Evolutionary conservation across 1,140 invertebrate species (phyloP).

Genomic region (Polypedilum pembai): DNA sequence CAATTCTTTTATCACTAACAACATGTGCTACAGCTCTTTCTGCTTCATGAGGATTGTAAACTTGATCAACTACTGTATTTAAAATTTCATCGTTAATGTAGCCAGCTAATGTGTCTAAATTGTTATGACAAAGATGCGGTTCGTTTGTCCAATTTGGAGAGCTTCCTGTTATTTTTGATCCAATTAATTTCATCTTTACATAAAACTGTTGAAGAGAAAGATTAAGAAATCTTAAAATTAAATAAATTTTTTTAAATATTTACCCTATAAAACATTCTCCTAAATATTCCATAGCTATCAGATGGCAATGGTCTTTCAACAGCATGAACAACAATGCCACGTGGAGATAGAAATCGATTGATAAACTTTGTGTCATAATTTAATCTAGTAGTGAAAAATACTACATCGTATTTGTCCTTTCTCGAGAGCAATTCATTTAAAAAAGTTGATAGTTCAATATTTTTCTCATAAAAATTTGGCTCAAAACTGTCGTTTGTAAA

Average conservation of each 20-base stretch:
- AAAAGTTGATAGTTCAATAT: constrained; percentile 31
- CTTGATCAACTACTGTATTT: constrained; percentile 52
- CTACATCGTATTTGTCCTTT: constrained; percentile 46
- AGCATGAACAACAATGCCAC: constrained; percentile 48
- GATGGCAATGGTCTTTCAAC: constrained; percentile 31
- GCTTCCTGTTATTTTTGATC: constrained; percentile 35
- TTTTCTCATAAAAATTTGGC: neutral
- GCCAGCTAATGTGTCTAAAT: constrained; percentile 47
- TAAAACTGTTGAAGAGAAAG: constrained; percentile 34
- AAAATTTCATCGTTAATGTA: constrained; percentile 50
- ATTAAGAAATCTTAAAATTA: no score
- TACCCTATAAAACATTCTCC: constrained; percentile 27
- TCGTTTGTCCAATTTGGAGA: constrained; percentile 44
- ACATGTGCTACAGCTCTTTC: constrained; percentile 61
- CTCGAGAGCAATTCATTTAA: constrained; percentile 37
- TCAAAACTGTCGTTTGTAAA: constrained; percentile 12
- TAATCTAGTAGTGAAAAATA: constrained; percentile 49
- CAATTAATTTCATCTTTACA: constrained; percentile 39
- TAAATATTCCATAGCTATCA: constrained; percentile 29
- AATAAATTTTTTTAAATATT: neutral
- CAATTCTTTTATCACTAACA: constrained; percentile 56
- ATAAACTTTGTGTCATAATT: constrained; percentile 44
- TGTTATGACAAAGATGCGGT: constrained; percentile 44
- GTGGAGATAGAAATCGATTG: constrained; percentile 42
- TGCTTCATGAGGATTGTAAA: constrained; percentile 60